A percentile compares a stretch with the other conserved stretches of the same genome.
Evolutionary conservation across 1,140 invertebrate genomes (phyloP).

Genomic region (Dinoponera quadriceps): DNA sequence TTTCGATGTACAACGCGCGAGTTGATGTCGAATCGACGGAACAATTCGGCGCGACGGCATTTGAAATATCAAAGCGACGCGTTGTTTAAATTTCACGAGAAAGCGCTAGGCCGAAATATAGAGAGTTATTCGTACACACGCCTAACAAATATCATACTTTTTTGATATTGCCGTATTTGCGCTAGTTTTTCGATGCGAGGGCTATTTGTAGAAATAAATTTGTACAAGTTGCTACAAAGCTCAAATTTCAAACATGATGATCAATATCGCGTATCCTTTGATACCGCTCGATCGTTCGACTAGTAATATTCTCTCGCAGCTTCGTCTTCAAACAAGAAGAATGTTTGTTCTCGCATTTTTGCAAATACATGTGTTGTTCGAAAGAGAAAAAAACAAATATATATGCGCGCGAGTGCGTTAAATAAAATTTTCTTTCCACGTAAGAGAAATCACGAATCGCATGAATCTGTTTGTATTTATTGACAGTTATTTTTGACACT

Average conservation of each 20-base stretch:
- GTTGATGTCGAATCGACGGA: neutral
- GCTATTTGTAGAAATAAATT: neutral
- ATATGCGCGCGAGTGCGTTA: neutral
- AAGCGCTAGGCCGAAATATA: constrained; percentile 8
- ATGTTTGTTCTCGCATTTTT: neutral
- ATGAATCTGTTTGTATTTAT: neutral
- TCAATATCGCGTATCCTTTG: neutral
- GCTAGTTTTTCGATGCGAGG: neutral
- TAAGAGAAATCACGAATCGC: neutral
- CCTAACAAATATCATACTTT: constrained; percentile 31
- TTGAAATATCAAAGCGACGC: constrained; percentile 26
- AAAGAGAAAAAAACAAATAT: neutral
- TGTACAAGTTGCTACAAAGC: neutral
- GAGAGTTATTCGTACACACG: constrained; percentile 16
- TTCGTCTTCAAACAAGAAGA: neutral
- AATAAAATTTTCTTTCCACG: neutral
- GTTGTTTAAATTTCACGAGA: constrained; percentile 44
- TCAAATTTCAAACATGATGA: neutral
- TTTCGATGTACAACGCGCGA: too few species aligned
- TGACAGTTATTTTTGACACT: too few species aligned
- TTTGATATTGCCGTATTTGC: constrained; percentile 17
- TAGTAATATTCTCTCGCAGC: neutral
- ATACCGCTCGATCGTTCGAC: neutral
- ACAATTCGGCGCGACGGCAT: neutral
- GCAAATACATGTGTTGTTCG: neutral